These are phyloP conservation scores for Dryobotodes eremita DNA, from an alignment of 2,888 invertebrate genomes.

Conservation along the genomic window DNA sequence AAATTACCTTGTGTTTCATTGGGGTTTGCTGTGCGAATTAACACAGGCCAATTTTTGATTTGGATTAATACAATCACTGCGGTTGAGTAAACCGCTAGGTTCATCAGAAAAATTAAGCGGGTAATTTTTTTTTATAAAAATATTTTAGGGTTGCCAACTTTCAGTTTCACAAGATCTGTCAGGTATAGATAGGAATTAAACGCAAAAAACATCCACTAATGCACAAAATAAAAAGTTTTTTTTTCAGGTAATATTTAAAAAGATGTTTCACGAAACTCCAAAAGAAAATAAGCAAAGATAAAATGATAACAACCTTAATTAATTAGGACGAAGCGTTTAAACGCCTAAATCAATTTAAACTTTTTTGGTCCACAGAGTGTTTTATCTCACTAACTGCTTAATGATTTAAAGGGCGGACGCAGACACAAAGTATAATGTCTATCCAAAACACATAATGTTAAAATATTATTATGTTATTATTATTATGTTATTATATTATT, in stretches of 20 bases:
- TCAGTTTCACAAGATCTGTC: too few species aligned
- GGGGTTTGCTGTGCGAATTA: constrained; percentile 60
- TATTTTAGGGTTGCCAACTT: not conserved
- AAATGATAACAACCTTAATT: constrained; percentile 34
- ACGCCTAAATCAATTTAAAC: constrained; percentile 58
- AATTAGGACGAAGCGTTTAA: constrained; percentile 41
- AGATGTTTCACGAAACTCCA: constrained; percentile 46
- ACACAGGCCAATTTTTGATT: constrained; percentile 53
- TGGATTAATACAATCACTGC: constrained; percentile 30
- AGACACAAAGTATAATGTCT: too few species aligned
- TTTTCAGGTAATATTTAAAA: not conserved
- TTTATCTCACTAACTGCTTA: constrained; percentile 54
- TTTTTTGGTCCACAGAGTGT: constrained; percentile 39
- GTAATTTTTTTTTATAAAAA: not conserved
- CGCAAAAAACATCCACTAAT: too few species aligned
- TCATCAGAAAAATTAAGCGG: constrained; percentile 1
- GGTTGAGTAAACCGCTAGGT: not conserved
- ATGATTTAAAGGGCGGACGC: too few species aligned
- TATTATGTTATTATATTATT: too few species aligned
- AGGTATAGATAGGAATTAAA: too few species aligned
- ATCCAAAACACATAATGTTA: too few species aligned
- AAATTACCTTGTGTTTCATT: constrained; percentile 70
- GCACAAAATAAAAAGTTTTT: not conserved
- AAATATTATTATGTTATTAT: too few species aligned
- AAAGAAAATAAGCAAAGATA: constrained; percentile 40